Percentiles rank a stretch among this genome's conserved stretches.
These are phyloP conservation scores for Scaptomyza hsui DNA, from an alignment of 1,140 invertebrate genomes.

Conservation along the genomic window DNA sequence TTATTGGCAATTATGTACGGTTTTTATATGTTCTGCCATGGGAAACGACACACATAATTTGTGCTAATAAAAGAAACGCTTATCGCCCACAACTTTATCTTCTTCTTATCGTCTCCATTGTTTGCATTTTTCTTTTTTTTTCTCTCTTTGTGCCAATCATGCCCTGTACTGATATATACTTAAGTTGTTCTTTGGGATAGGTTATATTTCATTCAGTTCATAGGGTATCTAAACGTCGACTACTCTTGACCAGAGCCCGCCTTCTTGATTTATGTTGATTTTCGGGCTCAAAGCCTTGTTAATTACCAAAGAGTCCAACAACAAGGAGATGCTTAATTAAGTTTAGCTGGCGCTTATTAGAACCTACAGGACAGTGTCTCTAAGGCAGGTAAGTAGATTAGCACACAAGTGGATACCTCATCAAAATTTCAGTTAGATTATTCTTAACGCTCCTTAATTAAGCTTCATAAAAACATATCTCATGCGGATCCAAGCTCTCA, in stretches of 20 bases:
- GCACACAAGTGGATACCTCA: neutral
- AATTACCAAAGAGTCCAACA: conserved; percentile 33
- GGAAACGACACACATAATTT: conserved; percentile 29
- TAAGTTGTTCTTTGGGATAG: too few species aligned
- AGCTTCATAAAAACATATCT: neutral
- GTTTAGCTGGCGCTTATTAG: conserved; percentile 29
- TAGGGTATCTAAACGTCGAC: neutral
- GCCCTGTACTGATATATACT: too few species aligned
- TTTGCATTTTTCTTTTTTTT: conserved; percentile 1
- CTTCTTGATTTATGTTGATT: conserved; percentile 11
- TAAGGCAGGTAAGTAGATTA: neutral
- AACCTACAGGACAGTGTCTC: neutral
- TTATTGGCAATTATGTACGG: conserved; percentile 76
- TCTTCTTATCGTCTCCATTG: neutral
- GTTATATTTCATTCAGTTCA: too few species aligned
- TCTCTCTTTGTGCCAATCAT: neutral
- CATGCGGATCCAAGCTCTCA: neutral
- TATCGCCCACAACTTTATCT: conserved; percentile 3
- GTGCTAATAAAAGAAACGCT: conserved; percentile 35
- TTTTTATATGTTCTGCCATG: conserved; percentile 35
- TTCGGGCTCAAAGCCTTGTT: conserved; percentile 18
- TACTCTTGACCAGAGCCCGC: neutral
- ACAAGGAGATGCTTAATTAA: conserved; percentile 54
- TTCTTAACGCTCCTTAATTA: too few species aligned
- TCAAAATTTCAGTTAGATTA: neutral